Evolutionary conservation across 2,113 vertebrate genomes (phyloP).

Genomic region (Marmota flaviventris): DNA sequence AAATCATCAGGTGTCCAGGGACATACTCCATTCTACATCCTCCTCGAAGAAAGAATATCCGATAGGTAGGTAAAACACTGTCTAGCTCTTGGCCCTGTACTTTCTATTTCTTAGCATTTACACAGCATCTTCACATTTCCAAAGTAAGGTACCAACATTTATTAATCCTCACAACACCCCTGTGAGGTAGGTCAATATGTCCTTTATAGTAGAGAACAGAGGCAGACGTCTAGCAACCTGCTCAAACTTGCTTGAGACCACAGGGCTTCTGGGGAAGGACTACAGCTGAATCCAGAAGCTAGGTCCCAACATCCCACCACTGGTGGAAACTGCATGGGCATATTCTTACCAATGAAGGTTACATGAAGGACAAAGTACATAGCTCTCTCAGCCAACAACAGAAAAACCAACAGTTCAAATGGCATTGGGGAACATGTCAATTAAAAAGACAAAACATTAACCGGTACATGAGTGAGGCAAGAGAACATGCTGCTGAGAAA

Average conservation of each 20-base stretch:
- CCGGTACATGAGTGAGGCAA: background rate
- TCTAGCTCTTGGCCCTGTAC: background rate
- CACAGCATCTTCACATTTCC: constrained; percentile 57
- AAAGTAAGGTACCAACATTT: constrained; percentile 76
- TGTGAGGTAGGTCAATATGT: constrained; percentile 79
- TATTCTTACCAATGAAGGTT: background rate
- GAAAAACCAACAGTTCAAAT: background rate
- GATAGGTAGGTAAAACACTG: background rate
- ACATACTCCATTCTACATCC: background rate
- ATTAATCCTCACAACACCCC: constrained; percentile 83
- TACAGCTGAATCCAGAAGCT: background rate
- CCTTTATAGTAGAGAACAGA: constrained; percentile 62
- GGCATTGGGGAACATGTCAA: background rate
- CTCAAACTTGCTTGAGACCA: background rate
- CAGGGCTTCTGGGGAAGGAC: background rate
- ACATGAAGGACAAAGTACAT: background rate
- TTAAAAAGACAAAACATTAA: background rate
- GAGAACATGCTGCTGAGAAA: background rate
- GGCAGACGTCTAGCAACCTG: constrained; percentile 45
- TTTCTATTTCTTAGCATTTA: constrained; percentile 2
- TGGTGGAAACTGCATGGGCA: background rate
- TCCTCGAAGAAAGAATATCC: background rate
- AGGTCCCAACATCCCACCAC: background rate
- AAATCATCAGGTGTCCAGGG: background rate
- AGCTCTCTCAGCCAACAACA: constrained; percentile 5